Evolutionary conservation across 2,888 invertebrate genomes (phyloP).

Genomic region (Cetonia aurata): DNA sequence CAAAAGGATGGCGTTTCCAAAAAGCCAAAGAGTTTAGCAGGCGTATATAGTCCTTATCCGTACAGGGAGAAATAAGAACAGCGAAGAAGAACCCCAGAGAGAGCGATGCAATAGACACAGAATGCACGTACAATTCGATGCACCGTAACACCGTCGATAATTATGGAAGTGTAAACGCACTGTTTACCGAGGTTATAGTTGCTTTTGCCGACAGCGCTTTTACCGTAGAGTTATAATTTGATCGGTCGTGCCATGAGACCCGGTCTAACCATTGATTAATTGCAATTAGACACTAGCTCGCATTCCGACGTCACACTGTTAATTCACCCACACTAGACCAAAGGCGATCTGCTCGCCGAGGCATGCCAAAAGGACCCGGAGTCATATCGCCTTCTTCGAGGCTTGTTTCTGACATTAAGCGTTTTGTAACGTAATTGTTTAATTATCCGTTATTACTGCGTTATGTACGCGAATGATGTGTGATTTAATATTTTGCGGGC

Average conservation of each 20-base stretch:
- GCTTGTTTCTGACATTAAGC: conserved; percentile 33
- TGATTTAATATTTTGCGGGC: conserved; percentile 12
- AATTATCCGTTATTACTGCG: conserved; percentile 23
- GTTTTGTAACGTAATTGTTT: conserved; percentile 37
- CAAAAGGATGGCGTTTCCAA: neutral
- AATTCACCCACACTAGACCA: conserved; percentile 47
- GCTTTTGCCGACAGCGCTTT: conserved; percentile 65
- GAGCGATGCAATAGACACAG: conserved; percentile 14
- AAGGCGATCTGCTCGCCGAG: conserved; percentile 24
- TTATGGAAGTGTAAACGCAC: conserved; percentile 66
- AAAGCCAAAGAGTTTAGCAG: neutral
- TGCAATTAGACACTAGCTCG: conserved; percentile 64
- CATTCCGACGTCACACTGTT: conserved; percentile 60
- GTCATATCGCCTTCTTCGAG: conserved; percentile 22
- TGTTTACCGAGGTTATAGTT: conserved; percentile 66
- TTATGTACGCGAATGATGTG: conserved; percentile 14
- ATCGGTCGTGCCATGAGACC: conserved; percentile 67
- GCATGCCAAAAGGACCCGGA: conserved; percentile 27
- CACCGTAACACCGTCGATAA: conserved; percentile 58
- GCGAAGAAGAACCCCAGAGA: neutral
- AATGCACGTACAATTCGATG: conserved; percentile 32
- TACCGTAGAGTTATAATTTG: conserved; percentile 66
- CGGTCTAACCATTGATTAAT: conserved; percentile 63
- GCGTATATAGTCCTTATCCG: neutral
- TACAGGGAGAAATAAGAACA: conserved; percentile 13